These are phyloP conservation scores for Cervus canadensis DNA, from an alignment of 2,113 vertebrate species.

Conservation along the genomic window DNA sequence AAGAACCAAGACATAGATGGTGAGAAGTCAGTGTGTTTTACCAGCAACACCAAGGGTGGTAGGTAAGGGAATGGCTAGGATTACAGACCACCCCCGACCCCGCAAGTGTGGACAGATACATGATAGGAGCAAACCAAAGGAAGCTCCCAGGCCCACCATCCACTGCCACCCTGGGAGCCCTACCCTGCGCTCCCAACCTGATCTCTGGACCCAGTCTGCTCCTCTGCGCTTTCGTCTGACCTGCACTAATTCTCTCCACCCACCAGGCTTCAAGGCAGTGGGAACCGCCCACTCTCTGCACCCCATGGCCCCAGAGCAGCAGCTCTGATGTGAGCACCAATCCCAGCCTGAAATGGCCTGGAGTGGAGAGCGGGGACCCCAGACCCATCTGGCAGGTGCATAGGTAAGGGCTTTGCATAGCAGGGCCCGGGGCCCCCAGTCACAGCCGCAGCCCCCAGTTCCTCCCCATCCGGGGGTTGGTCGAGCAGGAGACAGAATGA, in stretches of 20 bases:
- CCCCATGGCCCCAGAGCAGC: neutral
- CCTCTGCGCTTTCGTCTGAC: neutral
- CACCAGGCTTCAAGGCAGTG: neutral
- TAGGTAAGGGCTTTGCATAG: neutral
- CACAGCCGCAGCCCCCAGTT: accelerated
- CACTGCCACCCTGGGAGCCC: accelerated
- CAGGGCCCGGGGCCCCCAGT: neutral
- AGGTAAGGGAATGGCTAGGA: neutral
- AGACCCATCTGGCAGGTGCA: neutral
- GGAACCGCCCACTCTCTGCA: accelerated
- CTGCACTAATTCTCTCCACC: neutral
- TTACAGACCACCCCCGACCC: neutral
- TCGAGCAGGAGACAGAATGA: neutral
- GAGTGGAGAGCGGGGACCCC: too few relatives aligned
- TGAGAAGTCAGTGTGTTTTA: neutral
- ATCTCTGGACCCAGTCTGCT: neutral
- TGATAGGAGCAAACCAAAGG: neutral
- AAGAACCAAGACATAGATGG: neutral
- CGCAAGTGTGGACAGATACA: too few relatives aligned
- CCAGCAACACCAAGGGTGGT: too few relatives aligned
- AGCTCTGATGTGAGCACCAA: neutral
- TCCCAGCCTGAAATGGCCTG: neutral
- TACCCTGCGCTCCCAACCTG: accelerated
- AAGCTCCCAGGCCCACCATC: neutral
- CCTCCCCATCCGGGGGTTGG: accelerated